Percentiles rank a stretch among this genome's conserved stretches.
Evolutionary conservation across 2,888 invertebrate species (phyloP).

Genomic region (Dasysyrphus tricinctus): DNA sequence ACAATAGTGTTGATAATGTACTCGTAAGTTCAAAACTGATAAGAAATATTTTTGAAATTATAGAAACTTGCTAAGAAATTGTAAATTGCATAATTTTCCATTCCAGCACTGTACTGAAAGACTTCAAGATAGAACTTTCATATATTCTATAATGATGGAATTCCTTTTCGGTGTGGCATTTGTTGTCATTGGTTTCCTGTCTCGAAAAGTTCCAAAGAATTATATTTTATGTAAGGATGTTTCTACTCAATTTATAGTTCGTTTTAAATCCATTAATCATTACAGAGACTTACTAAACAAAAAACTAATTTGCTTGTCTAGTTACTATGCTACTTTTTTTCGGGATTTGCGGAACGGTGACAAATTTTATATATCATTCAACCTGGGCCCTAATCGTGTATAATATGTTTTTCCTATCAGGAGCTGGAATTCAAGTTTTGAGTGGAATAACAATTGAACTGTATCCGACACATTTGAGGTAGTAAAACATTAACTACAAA

Average conservation of each 20-base stretch:
- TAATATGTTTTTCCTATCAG: slow-evolving; percentile 76
- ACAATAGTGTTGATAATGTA: slow-evolving; percentile 53
- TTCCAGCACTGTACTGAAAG: slow-evolving; percentile 76
- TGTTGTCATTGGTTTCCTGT: slow-evolving; percentile 78
- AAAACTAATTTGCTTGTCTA: slow-evolving; percentile 12
- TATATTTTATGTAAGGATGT: slow-evolving; percentile 78
- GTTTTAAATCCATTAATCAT: background rate
- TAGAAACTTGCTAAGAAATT: background rate
- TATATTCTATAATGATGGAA: slow-evolving; percentile 78
- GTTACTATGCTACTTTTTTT: slow-evolving; percentile 76
- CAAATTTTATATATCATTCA: slow-evolving; percentile 77
- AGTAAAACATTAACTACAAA: background rate
- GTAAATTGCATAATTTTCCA: slow-evolving; percentile 41
- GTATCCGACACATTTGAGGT: slow-evolving; percentile 81
- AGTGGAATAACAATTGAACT: slow-evolving; percentile 80
- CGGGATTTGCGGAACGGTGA: slow-evolving; percentile 76
- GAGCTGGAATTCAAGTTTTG: slow-evolving; percentile 78
- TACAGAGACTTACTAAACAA: too few species aligned
- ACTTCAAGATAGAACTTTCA: slow-evolving; percentile 78
- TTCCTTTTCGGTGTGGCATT: slow-evolving; percentile 77
- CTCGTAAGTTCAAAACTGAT: slow-evolving; percentile 44
- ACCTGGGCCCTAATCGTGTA: slow-evolving; percentile 77
- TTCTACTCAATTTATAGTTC: background rate
- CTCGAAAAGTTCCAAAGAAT: slow-evolving; percentile 79
- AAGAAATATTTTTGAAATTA: too few species aligned